These are phyloP conservation scores for Toxostoma redivivum DNA, from an alignment of 2,113 vertebrate genomes.

Conservation along the genomic window DNA sequence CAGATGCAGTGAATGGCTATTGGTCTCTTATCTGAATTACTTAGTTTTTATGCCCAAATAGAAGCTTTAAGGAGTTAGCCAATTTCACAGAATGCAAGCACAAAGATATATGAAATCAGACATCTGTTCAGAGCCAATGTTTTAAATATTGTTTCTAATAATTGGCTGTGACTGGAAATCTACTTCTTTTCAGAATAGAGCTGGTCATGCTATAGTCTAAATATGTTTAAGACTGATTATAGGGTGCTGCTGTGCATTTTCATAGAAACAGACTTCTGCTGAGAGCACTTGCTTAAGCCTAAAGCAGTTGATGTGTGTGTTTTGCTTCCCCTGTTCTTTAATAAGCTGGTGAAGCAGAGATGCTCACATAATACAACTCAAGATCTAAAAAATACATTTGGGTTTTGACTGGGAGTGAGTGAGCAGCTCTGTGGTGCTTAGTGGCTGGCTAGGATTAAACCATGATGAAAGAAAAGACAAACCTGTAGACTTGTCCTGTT, in stretches of 20 bases:
- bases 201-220: background rate
- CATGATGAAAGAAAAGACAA: background rate
- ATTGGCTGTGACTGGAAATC: background rate
- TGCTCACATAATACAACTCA: background rate
- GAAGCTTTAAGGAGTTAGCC: background rate
- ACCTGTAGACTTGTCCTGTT: background rate
- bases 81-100: background rate
- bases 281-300: background rate
- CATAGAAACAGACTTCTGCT: background rate
- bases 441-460: background rate
- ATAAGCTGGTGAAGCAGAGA: background rate
- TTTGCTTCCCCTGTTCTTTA: background rate
- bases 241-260: background rate
- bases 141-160: background rate
- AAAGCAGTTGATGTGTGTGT: background rate
- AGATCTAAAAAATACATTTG: background rate
- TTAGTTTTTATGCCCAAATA: background rate
- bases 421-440: fast-evolving
- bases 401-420: background rate
- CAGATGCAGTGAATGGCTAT: background rate
- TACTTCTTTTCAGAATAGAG: background rate
- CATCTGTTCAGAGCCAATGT: background rate
- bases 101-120: background rate
- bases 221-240: background rate
- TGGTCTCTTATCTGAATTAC: background rate